Evolutionary conservation across 1,140 invertebrate species (phyloP), one percentile per base, ranked within the genome.

Genomic region (Ylistrum balloti): DNA sequence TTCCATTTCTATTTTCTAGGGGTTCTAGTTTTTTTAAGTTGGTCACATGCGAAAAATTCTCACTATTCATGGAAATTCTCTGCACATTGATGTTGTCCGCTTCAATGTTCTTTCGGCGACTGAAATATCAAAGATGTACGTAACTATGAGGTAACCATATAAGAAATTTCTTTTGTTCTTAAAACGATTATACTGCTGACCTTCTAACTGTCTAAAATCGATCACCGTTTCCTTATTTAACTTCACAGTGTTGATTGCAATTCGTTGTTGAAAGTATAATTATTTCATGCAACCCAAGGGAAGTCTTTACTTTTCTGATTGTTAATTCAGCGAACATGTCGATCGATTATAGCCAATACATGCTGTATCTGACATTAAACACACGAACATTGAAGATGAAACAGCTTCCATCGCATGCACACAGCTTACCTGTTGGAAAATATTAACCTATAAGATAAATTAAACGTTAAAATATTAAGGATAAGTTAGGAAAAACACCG

Each of bases 271-370:
- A 74, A 74, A 5, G 9, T 74, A 74, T 74, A 5, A 74, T 74
- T 74, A 74, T 74, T 74, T 74, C 22, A 74, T 74, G 56, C n/a
- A 74, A 74, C 56, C 56, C 56, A 74, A 74, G 56, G 56, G 56
- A 74, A 74, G 56, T 74, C 56, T 74, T 74, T 74, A 74, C 56
- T 74, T 74, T 74, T 74, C 56, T 74, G 15, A 74, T 74, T 74
- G 56, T n/a, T 74, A 74, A 74, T 74, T 74, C 17, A 74, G n/a
- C n/a, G 56, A 3, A 74, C 56, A 74, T 74, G 56, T 1, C 56
- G n/a, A n/a, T 74, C 56, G 56, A 74, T 74, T 74, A 74, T 74
- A 74, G 56, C 5, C 22, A 28, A n/a, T 11, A 74, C 56, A 0
- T 9, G 56, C n/a, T n/a, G 56, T 74, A 0, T 5, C 56, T 74